These are phyloP conservation scores for Callosobruchus maculatus DNA, from an alignment of 2,888 invertebrate genomes.

Conservation along the genomic window DNA sequence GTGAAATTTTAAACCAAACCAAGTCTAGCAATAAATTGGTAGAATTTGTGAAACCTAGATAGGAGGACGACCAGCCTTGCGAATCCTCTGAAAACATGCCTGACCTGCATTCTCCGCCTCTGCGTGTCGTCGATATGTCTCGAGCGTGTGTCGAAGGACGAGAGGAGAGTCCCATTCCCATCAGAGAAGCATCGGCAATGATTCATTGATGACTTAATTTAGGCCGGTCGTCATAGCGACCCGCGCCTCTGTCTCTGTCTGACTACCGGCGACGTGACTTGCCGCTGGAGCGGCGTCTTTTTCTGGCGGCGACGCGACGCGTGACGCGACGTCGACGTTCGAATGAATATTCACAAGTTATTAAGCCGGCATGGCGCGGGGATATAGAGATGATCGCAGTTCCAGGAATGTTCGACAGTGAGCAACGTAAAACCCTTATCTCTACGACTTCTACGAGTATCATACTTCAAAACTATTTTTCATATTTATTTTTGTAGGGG, in stretches of 20 bases:
- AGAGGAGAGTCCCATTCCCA: neutral
- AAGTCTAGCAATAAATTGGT: no score
- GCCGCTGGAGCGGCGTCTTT: slow-evolving; percentile 32
- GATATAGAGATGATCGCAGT: neutral
- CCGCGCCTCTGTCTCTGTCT: slow-evolving; percentile 37
- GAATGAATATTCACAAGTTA: slow-evolving; percentile 52
- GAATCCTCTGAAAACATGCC: no score
- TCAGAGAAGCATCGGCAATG: slow-evolving; percentile 42
- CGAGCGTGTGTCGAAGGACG: neutral
- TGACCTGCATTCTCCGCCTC: neutral
- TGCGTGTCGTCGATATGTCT: neutral
- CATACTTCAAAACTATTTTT: no score
- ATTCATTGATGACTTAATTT: slow-evolving; percentile 51
- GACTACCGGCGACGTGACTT: slow-evolving; percentile 23
- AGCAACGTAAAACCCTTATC: neutral
- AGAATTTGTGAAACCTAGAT: no score
- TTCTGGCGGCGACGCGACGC: slow-evolving; percentile 28
- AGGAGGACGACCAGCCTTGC: no score
- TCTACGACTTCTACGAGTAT: no score
- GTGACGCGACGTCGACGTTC: slow-evolving; percentile 26
- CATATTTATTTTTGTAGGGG: no score
- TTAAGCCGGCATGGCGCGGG: slow-evolving; percentile 36
- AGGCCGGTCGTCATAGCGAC: slow-evolving; percentile 44
- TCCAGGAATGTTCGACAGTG: neutral
- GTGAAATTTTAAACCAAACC: no score